A percentile compares a stretch with the other conserved stretches of the same genome.
Evolutionary conservation across 1,140 invertebrate genomes (phyloP).

Genomic region (Sycophaga agraensis): DNA sequence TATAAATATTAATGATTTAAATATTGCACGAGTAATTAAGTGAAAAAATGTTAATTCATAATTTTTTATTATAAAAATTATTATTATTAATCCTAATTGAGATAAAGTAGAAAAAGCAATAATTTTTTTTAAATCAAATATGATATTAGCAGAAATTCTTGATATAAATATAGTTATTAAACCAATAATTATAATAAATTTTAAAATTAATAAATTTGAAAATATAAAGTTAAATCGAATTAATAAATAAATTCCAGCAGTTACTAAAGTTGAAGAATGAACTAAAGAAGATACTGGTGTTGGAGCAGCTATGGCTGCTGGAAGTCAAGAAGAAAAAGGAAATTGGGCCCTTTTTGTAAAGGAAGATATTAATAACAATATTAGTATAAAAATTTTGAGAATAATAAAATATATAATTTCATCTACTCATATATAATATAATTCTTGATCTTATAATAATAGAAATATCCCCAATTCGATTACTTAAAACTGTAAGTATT

Average conservation of each 20-base stretch:
- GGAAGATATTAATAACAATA: constrained; percentile 59
- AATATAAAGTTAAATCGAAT: constrained; percentile 62
- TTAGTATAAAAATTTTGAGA: constrained; percentile 54
- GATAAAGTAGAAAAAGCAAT: constrained; percentile 73
- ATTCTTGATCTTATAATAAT: constrained; percentile 55
- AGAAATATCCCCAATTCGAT: constrained; percentile 67
- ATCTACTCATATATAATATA: no score
- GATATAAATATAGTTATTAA: constrained; percentile 64
- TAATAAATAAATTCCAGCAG: constrained; percentile 70
- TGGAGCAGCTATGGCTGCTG: constrained; percentile 69
- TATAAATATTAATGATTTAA: constrained; percentile 68
- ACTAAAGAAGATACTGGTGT: constrained; percentile 72
- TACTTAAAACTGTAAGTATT: constrained; percentile 64
- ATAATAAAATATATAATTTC: no score
- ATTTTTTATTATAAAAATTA: constrained; percentile 57
- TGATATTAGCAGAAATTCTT: constrained; percentile 62
- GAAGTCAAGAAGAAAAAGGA: constrained; percentile 71
- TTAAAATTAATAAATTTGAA: constrained; percentile 30
- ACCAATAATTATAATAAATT: constrained; percentile 54
- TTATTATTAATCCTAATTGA: constrained; percentile 69
- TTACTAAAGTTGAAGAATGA: constrained; percentile 75
- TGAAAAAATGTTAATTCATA: constrained; percentile 62
- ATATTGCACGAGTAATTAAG: constrained; percentile 65
- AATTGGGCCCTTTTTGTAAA: constrained; percentile 54
- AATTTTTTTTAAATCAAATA: constrained; percentile 70